Evolutionary conservation across 2,888 invertebrate species (phyloP).

Genomic region (Drosophila mulleri): DNA sequence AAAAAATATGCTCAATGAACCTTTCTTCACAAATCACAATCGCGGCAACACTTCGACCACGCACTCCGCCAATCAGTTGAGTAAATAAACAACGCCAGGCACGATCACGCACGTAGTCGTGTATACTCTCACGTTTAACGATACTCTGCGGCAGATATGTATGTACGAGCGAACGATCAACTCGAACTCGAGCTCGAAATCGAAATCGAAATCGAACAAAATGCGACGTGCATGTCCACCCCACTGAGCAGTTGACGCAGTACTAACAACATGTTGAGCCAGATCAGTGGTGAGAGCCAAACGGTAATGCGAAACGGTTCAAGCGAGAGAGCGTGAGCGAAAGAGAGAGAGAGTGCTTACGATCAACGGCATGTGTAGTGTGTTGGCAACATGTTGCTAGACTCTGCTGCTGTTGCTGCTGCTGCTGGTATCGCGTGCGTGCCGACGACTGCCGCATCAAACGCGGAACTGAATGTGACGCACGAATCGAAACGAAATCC

Average conservation of each 20-base stretch:
- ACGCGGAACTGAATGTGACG: slow-evolving; percentile 76
- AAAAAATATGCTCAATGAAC: slow-evolving; percentile 73
- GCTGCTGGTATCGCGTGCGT: slow-evolving; percentile 41
- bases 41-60: slow-evolving; percentile 52
- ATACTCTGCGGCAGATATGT: slow-evolving; percentile 31
- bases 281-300: slow-evolving; percentile 60
- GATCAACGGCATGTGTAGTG: slow-evolving; percentile 52
- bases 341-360: slow-evolving; percentile 15
- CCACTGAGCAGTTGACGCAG: slow-evolving; percentile 32
- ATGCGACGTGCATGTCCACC: slow-evolving; percentile 34
- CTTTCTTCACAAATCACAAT: slow-evolving; percentile 61
- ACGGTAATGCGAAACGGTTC: slow-evolving; percentile 8
- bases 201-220: slow-evolving; percentile 17
- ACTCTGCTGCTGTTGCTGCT: slow-evolving; percentile 14
- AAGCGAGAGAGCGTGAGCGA: slow-evolving; percentile 11
- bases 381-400: slow-evolving; percentile 45
- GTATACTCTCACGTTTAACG: slow-evolving; percentile 56
- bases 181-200: slow-evolving; percentile 7
- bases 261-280: slow-evolving; percentile 62
- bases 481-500: slow-evolving; percentile 57
- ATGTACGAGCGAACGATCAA: slow-evolving; percentile 1
- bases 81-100: slow-evolving; percentile 54
- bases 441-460: slow-evolving; percentile 58
- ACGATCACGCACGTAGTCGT: slow-evolving; percentile 44
- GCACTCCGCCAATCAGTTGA: slow-evolving; percentile 73